Base-by-base conservation (phyloP, 2,797 vertebrate genomes). In the Babyrousa celebensis region DNA sequence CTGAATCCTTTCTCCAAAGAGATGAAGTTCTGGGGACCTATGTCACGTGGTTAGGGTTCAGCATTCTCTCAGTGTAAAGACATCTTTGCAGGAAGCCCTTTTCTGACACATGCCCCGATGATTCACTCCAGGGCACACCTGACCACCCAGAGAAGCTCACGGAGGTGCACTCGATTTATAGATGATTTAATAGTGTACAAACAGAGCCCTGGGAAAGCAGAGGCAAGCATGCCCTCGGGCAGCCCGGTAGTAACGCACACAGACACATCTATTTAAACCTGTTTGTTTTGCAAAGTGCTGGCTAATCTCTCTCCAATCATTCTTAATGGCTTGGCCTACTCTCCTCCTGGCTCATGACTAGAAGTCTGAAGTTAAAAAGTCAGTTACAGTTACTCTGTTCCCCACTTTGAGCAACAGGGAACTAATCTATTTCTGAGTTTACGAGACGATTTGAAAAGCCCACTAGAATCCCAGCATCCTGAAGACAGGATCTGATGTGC, bases 211-310 rank as follows among this genome's bases (percentile, higher is more conserved):
- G 43, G 68, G 60, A 60, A 84, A 74, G 58, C 21, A 20, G 75
- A 56, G 40, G 12, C 65, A 17, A 52, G 60, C 17, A 40, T 12
- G 40, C 60, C 75, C 7, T 43, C 43, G 3, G 52, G 85, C 52
- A 68, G 32, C 12, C 32, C 71, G 56, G 78, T 62, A 48, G 36
- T 48, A 71, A 86, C 20, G 74, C 40, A 79, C 12, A 18, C 1
- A 60, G 91, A 36, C 75, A 88, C 75, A 87, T 91, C 70, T 72
- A 52, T 58, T 77, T 71, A 83, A 77, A 86, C 85, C 56, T 85
- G 87, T 90, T 74, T 93, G n/a, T 87, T 16, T 60, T 96, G 40
- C 78, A 74, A 91, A 97, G 77, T 56, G 71, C 32, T 94, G 54
- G 29, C n/a, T 75, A 80, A 91, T 87, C 60, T 79, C 78, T 89